phyloP scores from a whole-genome alignment of 2,113 vertebrate species.

The Psittacara wagleri region DNA sequence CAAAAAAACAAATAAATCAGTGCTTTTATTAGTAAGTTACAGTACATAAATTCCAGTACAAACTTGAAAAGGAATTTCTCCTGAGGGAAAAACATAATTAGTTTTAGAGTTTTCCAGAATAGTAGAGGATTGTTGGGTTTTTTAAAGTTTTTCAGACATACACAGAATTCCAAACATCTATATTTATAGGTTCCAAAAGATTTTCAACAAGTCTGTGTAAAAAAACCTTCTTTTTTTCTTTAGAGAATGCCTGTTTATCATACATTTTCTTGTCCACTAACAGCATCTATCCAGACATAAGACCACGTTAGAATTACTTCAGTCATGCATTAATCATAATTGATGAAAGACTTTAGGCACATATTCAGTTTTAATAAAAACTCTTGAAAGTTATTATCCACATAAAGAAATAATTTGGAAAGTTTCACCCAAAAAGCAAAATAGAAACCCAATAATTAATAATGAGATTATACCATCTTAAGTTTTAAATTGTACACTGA shows the following conservation, averaged over 20 bases:
- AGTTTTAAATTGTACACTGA: conserved; percentile 23
- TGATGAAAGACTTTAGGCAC: conserved; percentile 62
- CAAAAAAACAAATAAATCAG: conserved; percentile 3
- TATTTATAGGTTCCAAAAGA: conserved; percentile 32
- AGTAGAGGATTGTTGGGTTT: background rate
- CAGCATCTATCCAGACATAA: conserved; percentile 35
- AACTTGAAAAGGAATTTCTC: conserved; percentile 50
- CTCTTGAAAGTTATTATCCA: conserved; percentile 53
- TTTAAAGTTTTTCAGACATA: conserved; percentile 19
- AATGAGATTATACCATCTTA: conserved; percentile 38
- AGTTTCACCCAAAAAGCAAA: conserved; percentile 37
- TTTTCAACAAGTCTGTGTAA: conserved; percentile 48
- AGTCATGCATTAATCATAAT: conserved; percentile 43
- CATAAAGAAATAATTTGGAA: conserved; percentile 51
- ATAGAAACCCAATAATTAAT: conserved; percentile 41
- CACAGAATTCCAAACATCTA: conserved; percentile 8
- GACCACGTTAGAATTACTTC: conserved; percentile 40
- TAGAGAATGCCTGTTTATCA: conserved; percentile 32
- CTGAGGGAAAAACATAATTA: conserved; percentile 27
- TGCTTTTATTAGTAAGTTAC: background rate
- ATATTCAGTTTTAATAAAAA: conserved; percentile 62
- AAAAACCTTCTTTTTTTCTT: background rate
- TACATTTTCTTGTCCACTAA: conserved; percentile 38
- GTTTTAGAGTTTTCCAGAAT: conserved; percentile 41
- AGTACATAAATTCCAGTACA: conserved; percentile 43